Evolutionary conservation across 2,797 vertebrate genomes (phyloP), one percentile per base, ranked within the genome.

Genomic region (Buceros bicornis): DNA sequence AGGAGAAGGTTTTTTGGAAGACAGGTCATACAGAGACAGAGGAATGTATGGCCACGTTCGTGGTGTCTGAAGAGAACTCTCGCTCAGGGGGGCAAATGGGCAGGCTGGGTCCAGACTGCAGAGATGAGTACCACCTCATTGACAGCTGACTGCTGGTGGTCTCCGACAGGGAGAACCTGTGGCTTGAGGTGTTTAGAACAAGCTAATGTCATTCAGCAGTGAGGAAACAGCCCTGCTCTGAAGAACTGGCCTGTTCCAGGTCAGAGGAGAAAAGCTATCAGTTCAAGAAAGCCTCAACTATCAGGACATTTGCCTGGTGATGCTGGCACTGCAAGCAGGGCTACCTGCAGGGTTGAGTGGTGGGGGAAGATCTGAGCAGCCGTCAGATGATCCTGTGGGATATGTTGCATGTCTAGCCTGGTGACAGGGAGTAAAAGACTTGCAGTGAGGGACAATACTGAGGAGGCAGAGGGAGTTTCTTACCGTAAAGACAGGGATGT

Each of bases 11-110:
- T 40, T 69, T 83, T 65, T 61, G 58, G 26, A 78, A 71, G 28
- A 70, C 8, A 35, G 7, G 67, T 80, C 48, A 19, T 31, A 48
- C 35, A 70, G 48, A 62, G 69, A 47, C 3, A 8, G 31, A 16
- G 40, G 16, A 16, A 61, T 1, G 0, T 26, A 15, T 51, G 60
- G 35, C 28, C 62, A 71, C 40, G n/a, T 10, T 83, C 2, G 1
- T 40, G 19, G 10, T 80, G 21, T 72, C 29, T 31, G 21, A 61
- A 74, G 35, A 76, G 74, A 64, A 3, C 48, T 60, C 13, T 85
- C 0, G 0, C 8, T 31, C 0, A 1, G 14, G 17, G 18, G 5
- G 9, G 6, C 24, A 66, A 3, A 37, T 53, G 19, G 28, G 43
- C 69, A 73, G 43, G 61, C 60, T 22, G 50, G 31, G 51, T 65